phyloP scores from a whole-genome alignment of 2,113 vertebrate genomes.

The Rhinolophus ferrumequinum region DNA sequence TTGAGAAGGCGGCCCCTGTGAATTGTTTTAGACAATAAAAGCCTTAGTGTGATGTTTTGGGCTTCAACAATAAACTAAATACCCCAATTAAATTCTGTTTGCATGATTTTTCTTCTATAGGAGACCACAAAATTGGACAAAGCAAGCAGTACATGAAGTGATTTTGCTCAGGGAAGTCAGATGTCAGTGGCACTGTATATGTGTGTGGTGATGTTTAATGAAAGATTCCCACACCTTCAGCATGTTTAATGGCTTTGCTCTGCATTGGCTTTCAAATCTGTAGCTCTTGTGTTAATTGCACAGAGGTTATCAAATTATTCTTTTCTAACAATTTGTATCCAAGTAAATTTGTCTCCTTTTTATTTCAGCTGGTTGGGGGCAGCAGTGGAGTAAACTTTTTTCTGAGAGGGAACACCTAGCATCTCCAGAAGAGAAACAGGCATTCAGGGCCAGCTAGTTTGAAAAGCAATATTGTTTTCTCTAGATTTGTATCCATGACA shows the following conservation, averaged over 20 bases:
- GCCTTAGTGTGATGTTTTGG: background rate
- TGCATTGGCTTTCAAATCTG: constrained; percentile 27
- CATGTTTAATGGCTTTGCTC: constrained; percentile 36
- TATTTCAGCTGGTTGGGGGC: constrained; percentile 16
- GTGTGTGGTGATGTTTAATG: constrained; percentile 17
- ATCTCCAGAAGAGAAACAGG: background rate
- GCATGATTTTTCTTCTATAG: background rate
- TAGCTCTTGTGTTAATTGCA: constrained; percentile 45
- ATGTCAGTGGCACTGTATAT: background rate
- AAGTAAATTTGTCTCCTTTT: constrained; percentile 50
- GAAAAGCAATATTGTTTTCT: background rate
- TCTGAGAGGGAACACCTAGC: background rate
- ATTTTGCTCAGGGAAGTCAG: background rate
- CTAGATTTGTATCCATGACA: background rate
- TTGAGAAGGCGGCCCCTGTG: background rate
- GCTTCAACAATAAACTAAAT: constrained; percentile 6
- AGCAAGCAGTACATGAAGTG: constrained; percentile 22
- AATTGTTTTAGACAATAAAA: background rate
- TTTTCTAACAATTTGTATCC: background rate
- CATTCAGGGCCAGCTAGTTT: background rate
- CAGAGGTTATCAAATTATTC: constrained; percentile 6
- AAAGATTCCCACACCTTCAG: background rate
- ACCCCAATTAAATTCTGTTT: background rate
- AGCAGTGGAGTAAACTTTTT: background rate
- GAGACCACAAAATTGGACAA: background rate